These are phyloP conservation scores for Poecilobothrus nobilitatus DNA, from an alignment of 2,888 invertebrate genomes.

Conservation along the genomic window DNA sequence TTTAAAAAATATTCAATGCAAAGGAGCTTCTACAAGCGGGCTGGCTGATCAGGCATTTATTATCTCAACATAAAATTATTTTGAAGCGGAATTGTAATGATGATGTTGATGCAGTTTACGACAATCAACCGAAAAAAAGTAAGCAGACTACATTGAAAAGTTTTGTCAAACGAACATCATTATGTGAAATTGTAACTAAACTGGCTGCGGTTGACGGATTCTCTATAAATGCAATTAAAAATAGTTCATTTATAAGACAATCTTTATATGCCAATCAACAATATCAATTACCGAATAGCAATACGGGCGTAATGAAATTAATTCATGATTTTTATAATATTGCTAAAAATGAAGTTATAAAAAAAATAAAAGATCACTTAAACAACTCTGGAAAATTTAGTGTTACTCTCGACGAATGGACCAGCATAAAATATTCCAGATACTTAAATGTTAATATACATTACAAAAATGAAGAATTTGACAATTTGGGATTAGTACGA, in stretches of 20 bases:
- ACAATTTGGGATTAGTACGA: background rate
- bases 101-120: no score
- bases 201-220: no score
- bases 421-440: slow-evolving; percentile 7
- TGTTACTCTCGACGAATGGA: slow-evolving; percentile 12
- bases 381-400: slow-evolving; percentile 8
- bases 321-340: slow-evolving; percentile 10
- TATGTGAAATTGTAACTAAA: no score
- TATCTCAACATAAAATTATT: slow-evolving; percentile 11
- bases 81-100: no score
- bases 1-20: slow-evolving; percentile 12
- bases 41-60: slow-evolving; percentile 10
- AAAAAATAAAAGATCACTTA: slow-evolving; percentile 8
- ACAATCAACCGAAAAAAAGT: no score
- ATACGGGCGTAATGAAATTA: slow-evolving; percentile 7
- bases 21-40: slow-evolving; percentile 12
- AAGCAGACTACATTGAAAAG: no score
- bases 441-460: slow-evolving; percentile 12
- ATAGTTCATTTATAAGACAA: no score
- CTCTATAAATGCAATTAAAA: no score
- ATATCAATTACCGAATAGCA: slow-evolving; percentile 7
- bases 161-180: no score
- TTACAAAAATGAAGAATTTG: background rate
- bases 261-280: background rate
- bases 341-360: slow-evolving; percentile 12